Percentiles rank a stretch among this genome's conserved stretches.
Conservation (phyloP, 1,140 invertebrate species). For the Drosophila melanica region DNA sequence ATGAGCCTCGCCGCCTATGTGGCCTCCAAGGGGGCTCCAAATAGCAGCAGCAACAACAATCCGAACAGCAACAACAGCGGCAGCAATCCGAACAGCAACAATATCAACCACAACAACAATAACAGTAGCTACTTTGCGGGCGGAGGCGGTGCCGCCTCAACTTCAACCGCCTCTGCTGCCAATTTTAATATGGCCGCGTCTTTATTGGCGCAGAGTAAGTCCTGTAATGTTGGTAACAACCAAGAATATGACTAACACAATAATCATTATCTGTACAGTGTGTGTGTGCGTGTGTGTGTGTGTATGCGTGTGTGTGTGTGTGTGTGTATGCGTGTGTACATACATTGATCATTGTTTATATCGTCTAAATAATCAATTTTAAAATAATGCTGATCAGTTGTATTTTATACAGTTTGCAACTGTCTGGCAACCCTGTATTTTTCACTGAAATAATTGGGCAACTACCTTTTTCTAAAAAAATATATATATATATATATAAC, state of each 20-base stretch:
- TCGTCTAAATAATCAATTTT: too few relatives aligned
- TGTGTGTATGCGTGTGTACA: not conserved
- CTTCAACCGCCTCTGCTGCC: slow-evolving; percentile 62
- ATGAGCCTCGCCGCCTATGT: slow-evolving; percentile 79
- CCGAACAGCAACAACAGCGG: slow-evolving; percentile 6
- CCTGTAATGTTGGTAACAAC: slow-evolving; percentile 84
- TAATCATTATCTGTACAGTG: slow-evolving; percentile 1
- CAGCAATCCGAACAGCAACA: slow-evolving; percentile 19
- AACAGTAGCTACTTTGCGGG: slow-evolving; percentile 17
- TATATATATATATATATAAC: too few relatives aligned
- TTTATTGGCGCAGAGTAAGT: slow-evolving; percentile 92
- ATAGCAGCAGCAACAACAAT: slow-evolving; percentile 24
- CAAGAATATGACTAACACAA: slow-evolving; percentile 48
- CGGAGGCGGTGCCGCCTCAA: slow-evolving; percentile 37
- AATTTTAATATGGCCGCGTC: slow-evolving; percentile 86
- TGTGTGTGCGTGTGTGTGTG: not conserved
- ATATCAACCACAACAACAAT: slow-evolving; percentile 23
- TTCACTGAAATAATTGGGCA: too few relatives aligned
- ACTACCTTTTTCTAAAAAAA: too few relatives aligned
- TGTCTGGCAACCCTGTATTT: not conserved
- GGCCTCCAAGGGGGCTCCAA: slow-evolving; percentile 61
- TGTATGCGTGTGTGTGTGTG: not conserved
- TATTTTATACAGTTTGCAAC: not conserved
- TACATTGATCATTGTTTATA: not conserved
- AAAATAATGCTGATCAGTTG: not conserved